These are phyloP conservation scores for Orientallactaga sibirica DNA, from an alignment of 2,797 vertebrate species.

Conservation along the genomic window DNA sequence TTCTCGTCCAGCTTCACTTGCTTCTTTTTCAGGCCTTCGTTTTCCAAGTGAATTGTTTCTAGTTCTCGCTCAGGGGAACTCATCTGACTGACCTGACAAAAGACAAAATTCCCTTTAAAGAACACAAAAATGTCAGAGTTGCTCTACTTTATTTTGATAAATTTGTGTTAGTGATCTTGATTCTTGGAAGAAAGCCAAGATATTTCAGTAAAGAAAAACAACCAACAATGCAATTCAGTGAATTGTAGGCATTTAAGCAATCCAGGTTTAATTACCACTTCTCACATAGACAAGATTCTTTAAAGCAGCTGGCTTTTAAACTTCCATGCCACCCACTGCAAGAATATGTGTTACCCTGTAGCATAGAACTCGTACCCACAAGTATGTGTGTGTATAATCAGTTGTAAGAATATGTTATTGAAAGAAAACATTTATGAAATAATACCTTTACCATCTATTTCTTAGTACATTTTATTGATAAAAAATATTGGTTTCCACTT, in stretches of 20 bases:
- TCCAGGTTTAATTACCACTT: neutral
- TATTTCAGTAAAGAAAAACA: constrained; percentile 29
- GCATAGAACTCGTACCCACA: neutral
- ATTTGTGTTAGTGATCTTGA: neutral
- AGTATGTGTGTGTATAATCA: neutral
- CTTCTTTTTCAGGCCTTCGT: constrained; percentile 91
- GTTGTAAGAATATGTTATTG: neutral
- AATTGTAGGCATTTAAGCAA: neutral
- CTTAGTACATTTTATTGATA: neutral
- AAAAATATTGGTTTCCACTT: constrained; percentile 48
- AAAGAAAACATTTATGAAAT: constrained; percentile 42
- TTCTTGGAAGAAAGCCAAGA: constrained; percentile 29
- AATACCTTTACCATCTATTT: constrained; percentile 50
- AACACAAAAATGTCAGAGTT: constrained; percentile 26
- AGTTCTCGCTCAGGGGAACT: constrained; percentile 89
- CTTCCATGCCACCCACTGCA: neutral
- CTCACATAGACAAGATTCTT: constrained; percentile 19
- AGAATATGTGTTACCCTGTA: constrained; percentile 6
- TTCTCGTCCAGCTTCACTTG: constrained; percentile 92
- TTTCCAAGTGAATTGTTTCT: constrained; percentile 92
- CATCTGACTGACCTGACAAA: constrained; percentile 89
- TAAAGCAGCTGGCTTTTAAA: constrained; percentile 41
- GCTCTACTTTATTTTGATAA: neutral
- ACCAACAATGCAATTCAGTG: neutral
- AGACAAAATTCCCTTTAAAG: constrained; percentile 24